These are phyloP conservation scores for Athetis lepigone DNA, from an alignment of 2,888 invertebrate genomes.

Conservation along the genomic window DNA sequence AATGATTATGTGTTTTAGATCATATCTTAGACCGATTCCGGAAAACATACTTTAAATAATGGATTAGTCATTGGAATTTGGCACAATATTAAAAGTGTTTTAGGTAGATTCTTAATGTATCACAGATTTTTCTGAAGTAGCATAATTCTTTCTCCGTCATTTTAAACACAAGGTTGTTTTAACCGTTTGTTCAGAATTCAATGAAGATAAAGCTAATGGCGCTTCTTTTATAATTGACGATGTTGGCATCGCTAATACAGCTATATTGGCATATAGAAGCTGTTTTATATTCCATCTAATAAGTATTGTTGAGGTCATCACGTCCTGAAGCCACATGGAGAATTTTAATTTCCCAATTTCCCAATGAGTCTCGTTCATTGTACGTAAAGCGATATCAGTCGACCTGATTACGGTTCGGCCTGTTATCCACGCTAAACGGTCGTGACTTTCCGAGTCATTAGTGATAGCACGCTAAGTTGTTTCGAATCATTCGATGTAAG, in stretches of 20 bases:
- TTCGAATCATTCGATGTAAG: constrained; percentile 41
- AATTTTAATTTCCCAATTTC: constrained; percentile 62
- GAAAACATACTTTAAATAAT: background rate
- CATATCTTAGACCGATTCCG: background rate
- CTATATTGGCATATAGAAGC: constrained; percentile 24
- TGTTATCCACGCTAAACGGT: constrained; percentile 70
- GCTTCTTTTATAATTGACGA: no score
- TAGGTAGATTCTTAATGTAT: no score
- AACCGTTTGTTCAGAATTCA: constrained; percentile 7
- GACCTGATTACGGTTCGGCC: constrained; percentile 73
- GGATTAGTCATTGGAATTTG: constrained; percentile 7
- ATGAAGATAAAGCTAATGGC: constrained; percentile 5
- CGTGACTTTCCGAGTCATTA: constrained; percentile 68
- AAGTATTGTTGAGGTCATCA: constrained; percentile 47
- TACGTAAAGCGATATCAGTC: constrained; percentile 59
- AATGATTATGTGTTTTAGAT: constrained; percentile 6
- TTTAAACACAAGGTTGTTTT: no score
- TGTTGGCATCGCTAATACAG: no score
- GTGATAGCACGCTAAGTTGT: constrained; percentile 55
- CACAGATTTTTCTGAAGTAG: no score
- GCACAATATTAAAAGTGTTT: background rate
- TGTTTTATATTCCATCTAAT: constrained; percentile 50
- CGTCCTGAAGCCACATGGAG: constrained; percentile 56
- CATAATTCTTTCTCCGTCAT: no score
- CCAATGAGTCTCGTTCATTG: constrained; percentile 61